Base-by-base conservation (phyloP, 2,888 invertebrate species). In the Halictus quadricinctus region DNA sequence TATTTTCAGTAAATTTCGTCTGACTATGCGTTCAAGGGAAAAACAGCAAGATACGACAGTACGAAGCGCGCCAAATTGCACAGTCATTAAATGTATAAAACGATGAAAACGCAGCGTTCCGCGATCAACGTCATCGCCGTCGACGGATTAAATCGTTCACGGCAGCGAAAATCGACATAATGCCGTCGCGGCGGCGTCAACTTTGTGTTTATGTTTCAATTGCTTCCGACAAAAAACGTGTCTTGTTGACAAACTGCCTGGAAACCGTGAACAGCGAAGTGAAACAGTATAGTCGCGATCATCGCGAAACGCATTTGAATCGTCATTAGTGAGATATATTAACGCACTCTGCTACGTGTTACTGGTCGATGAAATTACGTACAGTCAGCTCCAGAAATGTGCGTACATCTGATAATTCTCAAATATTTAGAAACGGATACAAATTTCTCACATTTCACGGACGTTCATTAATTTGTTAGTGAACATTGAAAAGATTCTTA, bases 1-100 rank as follows among this genome's bases (percentile, higher is more conserved):
- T 60, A 60, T 76, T 86, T 80, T 81, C 54, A 50, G 41, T 72
- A 72, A 75, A 86, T 84, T 86, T 88, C 77, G 48, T 72, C 81
- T 36, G 60, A 21, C 43, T 66, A 29, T 43, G 74, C 66, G 43
- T 72, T n/a, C 70, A 36, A 69, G 60, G 60, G 50, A 77, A 58
- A 80, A 80, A 76, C 72, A 46, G 58, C 69, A 58, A 41, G 54
- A 66, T 75, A 48, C 66, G 80, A 21, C 18, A 50, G 18, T 41
- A 75, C 58, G 58, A 21, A 50, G 58, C 36, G 60, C 75, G 18
- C 29, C 29, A 76, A 85, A 81, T 80, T 73, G 75, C 58, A 58
- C 64, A n/a, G 76, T 70, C 66, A 88, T 79, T 83, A 80, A 83
- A 76, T 66, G 60, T 41, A 54, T 80, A 76, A 84, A 86, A 78